phyloP scores from a whole-genome alignment of 2,888 invertebrate species.

The Tenthredo distinguenda region DNA sequence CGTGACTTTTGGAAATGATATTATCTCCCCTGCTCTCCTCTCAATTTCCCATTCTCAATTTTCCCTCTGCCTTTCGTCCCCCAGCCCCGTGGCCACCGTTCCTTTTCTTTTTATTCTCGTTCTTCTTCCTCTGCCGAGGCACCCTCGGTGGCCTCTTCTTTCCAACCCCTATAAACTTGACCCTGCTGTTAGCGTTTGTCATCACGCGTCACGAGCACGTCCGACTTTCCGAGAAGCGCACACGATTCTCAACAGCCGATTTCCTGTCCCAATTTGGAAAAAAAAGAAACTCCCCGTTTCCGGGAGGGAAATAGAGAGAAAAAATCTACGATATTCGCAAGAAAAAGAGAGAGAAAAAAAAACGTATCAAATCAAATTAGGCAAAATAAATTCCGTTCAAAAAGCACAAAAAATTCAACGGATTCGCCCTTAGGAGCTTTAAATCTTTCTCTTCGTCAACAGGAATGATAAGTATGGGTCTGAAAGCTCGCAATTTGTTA shows the following conservation, averaged over 20 bases:
- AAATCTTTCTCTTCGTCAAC: background rate
- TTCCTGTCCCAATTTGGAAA: background rate
- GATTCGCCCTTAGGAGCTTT: background rate
- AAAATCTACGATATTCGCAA: background rate
- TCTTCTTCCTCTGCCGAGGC: background rate
- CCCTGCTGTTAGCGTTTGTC: slow-evolving; percentile 47
- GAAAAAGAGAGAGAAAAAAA: background rate
- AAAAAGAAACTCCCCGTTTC: background rate
- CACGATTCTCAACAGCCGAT: slow-evolving; percentile 9
- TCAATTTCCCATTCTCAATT: slow-evolving; percentile 4
- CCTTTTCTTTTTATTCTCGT: background rate
- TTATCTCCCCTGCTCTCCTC: slow-evolving; percentile 5
- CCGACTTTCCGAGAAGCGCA: slow-evolving; percentile 5
- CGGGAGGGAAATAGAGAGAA: background rate
- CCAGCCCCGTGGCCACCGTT: background rate
- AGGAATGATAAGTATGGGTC: background rate
- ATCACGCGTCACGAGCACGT: slow-evolving; percentile 42
- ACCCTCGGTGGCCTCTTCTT: slow-evolving; percentile 18
- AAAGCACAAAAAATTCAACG: background rate
- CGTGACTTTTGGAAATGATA: slow-evolving; percentile 51
- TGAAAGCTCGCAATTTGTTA: slow-evolving; percentile 16
- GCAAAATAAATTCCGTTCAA: too few species aligned
- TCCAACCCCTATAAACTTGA: slow-evolving; percentile 41
- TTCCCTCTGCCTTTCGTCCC: background rate
- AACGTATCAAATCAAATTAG: background rate